phyloP scores from a whole-genome alignment of 2,113 vertebrate genomes.

The Myodes glareolus region DNA sequence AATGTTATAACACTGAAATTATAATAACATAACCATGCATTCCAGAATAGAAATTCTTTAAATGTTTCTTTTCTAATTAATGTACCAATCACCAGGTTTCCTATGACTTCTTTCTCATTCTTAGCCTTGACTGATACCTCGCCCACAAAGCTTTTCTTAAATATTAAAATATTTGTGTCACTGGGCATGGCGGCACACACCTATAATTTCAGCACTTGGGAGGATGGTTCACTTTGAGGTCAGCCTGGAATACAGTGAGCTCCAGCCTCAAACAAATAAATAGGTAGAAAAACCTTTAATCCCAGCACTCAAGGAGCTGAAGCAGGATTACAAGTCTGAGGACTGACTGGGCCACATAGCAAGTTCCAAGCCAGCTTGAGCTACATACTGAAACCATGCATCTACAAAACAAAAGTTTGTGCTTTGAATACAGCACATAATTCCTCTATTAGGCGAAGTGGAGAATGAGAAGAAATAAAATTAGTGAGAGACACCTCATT shows the following conservation, averaged over 20 bases:
- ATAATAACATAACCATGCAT: not conserved
- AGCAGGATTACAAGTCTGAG: not conserved
- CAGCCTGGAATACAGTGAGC: not conserved
- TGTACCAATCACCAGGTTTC: not conserved
- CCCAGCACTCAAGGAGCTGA: not conserved
- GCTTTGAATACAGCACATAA: slow-evolving; percentile 31
- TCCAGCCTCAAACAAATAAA: not conserved
- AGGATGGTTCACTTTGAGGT: not conserved
- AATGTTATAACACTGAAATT: slow-evolving; percentile 41
- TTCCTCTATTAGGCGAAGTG: slow-evolving; percentile 15
- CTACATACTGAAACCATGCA: not conserved
- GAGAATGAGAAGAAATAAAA: slow-evolving; percentile 49
- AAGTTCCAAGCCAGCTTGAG: not conserved
- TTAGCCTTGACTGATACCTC: not conserved
- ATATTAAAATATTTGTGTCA: slow-evolving; percentile 23
- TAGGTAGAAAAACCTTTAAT: not conserved
- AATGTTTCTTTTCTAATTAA: not conserved
- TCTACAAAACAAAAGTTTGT: not conserved
- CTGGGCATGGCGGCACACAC: not conserved
- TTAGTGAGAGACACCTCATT: not conserved
- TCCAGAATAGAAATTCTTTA: not conserved
- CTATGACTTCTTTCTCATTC: not conserved
- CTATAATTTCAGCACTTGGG: not conserved
- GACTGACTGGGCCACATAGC: not conserved
- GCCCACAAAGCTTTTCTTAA: not conserved